Evolutionary conservation across 2,113 vertebrate species (phyloP), one percentile per base, ranked within the genome.

Genomic region (Synchiropus splendidus): DNA sequence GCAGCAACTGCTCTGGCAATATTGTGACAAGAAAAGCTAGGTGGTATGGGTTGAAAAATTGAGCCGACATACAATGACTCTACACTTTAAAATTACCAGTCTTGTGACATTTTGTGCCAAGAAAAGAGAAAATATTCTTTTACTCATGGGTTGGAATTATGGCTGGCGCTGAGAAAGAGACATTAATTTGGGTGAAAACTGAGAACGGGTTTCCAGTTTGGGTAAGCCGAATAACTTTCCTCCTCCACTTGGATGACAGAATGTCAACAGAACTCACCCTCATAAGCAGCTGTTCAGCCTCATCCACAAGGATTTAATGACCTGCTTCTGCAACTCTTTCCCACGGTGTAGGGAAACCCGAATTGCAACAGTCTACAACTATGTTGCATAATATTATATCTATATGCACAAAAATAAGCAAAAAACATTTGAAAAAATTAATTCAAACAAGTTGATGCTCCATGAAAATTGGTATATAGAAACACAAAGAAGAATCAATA

Each of bases 1-100:
- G 48, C 42, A 58, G 59, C 16, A 9, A 58, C 53, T 57, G 39
- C 36, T 13, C 16, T 42, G 14, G 58, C 62, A 68, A 47, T 50
- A 52, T 46, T 59, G 45, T 66, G 59, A 73, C 71, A 64, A 48
- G 52, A 48, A 52, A 48, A 50, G 43, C 46, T 37, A 53, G 51
- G 40, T 72, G 60, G 49, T 69, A 51, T 16, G 51, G 61, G 21
- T 4, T 27, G 21, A 27, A 27, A 27, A 27, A 27, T 27, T 27
- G 21, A 27, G 21, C 21, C 21, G 21, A 27, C 14, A 12, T 21
- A 12, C 27, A 57, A 40, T 61, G 48, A 56, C 44, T 52, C 54
- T 44, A 59, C 16, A 39, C 36, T 47, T 17, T 13, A 51, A 42
- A 66, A 40, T 52, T n/a, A 44, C 31, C 6, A 21, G 1, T 15